Conservation (phyloP, 2,797 vertebrate genomes). For the Myripristis jacobus region DNA sequence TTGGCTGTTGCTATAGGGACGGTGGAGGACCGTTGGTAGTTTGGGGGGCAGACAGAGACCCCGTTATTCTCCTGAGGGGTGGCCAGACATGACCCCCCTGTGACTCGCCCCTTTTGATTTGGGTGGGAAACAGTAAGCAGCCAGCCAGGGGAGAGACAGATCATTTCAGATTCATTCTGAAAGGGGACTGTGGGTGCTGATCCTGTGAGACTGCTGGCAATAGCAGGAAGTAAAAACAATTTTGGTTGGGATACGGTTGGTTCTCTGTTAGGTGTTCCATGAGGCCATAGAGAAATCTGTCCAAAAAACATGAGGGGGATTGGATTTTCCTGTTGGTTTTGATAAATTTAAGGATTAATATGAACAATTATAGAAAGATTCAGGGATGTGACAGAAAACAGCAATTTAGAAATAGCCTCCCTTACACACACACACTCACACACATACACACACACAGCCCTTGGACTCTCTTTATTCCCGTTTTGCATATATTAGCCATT, state of each 20-base stretch:
- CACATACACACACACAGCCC: slow-evolving; percentile 9
- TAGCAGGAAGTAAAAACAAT: slow-evolving; percentile 5
- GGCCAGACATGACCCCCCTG: slow-evolving; percentile 88
- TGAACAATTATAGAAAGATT: neutral
- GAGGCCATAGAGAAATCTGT: neutral
- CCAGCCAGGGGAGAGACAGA: slow-evolving; percentile 62
- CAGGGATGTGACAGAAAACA: neutral
- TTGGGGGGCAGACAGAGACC: slow-evolving; percentile 82
- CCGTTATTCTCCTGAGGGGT: slow-evolving; percentile 85
- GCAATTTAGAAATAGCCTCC: slow-evolving; percentile 6
- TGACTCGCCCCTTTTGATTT: slow-evolving; percentile 78
- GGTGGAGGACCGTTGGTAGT: slow-evolving; percentile 78
- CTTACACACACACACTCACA: slow-evolving; percentile 11
- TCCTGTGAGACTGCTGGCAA: slow-evolving; percentile 31
- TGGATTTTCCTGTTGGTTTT: neutral
- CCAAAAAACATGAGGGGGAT: neutral
- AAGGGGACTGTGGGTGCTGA: slow-evolving; percentile 34
- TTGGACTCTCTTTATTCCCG: slow-evolving; percentile 59
- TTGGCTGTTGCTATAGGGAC: slow-evolving; percentile 86
- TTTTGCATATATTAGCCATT: slow-evolving; percentile 77
- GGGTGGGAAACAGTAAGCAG: slow-evolving; percentile 79
- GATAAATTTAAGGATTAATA: neutral
- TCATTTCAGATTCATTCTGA: slow-evolving; percentile 62
- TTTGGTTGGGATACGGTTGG: slow-evolving; percentile 10
- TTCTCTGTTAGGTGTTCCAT: neutral